phyloP scores from a whole-genome alignment of 23 tunicate species.

The Halocynthia aurantium region DNA sequence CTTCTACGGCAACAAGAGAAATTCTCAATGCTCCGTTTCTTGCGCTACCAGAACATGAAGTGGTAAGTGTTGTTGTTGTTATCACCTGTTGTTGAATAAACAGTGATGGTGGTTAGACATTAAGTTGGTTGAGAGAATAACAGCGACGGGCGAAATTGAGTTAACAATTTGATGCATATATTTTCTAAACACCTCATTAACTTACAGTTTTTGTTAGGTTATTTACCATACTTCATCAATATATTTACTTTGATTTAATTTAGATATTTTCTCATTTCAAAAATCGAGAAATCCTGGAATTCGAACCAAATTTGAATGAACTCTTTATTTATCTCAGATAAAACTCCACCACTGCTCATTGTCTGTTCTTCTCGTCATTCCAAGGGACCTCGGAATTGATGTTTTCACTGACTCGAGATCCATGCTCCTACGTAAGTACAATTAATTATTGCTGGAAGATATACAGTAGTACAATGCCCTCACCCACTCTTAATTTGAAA shows the following conservation, averaged over 20 bases:
- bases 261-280: no score
- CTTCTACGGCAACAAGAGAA: conserved; percentile 13
- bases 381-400: conserved; percentile 20
- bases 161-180: no score
- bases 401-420: background rate
- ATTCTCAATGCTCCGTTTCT: conserved; percentile 44
- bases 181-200: no score
- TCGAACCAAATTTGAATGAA: no score
- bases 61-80: conserved; percentile 15
- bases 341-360: conserved; percentile 16
- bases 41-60: conserved; percentile 46
- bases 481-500: background rate
- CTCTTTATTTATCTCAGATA: conserved; percentile 12
- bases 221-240: no score
- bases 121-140: no score
- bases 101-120: no score
- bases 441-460: no score
- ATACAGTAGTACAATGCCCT: background rate
- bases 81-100: no score
- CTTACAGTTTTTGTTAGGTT: no score
- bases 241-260: no score
- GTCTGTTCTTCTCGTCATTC: conserved; percentile 45
- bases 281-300: no score
- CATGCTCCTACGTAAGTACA: background rate
- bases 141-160: background rate